phyloP scores from a whole-genome alignment of 2,797 vertebrate genomes.

The Gadopsis marmoratus region DNA sequence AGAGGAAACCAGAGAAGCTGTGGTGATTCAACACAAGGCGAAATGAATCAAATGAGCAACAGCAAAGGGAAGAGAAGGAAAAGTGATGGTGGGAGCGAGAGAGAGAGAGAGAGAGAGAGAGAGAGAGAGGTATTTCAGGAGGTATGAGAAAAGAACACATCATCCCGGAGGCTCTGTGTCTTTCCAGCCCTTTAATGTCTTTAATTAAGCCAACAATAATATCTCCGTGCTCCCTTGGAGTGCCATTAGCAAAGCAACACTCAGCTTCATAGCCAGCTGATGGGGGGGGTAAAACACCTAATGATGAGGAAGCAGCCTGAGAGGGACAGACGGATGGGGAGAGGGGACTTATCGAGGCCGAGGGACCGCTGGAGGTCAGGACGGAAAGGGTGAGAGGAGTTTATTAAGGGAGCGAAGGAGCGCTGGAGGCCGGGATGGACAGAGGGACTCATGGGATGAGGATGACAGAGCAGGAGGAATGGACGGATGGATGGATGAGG shows the following conservation, averaged over 20 bases:
- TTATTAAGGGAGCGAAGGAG: constrained; percentile 48
- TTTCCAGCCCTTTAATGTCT: constrained; percentile 81
- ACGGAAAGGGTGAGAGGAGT: constrained; percentile 25
- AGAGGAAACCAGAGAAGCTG: constrained; percentile 23
- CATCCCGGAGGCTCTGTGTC: constrained; percentile 70
- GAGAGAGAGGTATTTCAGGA: constrained; percentile 65
- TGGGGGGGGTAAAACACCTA: constrained; percentile 42
- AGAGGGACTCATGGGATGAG: constrained; percentile 34
- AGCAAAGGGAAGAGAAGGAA: constrained; percentile 19
- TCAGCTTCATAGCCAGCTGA: constrained; percentile 58
- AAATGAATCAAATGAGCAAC: constrained; percentile 43
- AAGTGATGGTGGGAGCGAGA: constrained; percentile 27
- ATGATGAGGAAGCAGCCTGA: constrained; percentile 52
- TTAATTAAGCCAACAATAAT: constrained; percentile 84
- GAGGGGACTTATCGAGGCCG: constrained; percentile 26
- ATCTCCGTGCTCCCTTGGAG: constrained; percentile 73
- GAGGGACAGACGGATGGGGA: constrained; percentile 18
- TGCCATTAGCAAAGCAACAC: constrained; percentile 76
- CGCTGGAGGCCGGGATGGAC: constrained; percentile 37
- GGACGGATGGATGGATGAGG: constrained; percentile 15
- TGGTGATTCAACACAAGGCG: constrained; percentile 27
- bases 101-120: background rate
- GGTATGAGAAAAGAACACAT: constrained; percentile 67
- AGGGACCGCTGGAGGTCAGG: constrained; percentile 53
- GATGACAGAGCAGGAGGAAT: constrained; percentile 33